These are phyloP conservation scores for Ancistrus triradiatus DNA, from an alignment of 2,113 vertebrate species.

Conservation along the genomic window DNA sequence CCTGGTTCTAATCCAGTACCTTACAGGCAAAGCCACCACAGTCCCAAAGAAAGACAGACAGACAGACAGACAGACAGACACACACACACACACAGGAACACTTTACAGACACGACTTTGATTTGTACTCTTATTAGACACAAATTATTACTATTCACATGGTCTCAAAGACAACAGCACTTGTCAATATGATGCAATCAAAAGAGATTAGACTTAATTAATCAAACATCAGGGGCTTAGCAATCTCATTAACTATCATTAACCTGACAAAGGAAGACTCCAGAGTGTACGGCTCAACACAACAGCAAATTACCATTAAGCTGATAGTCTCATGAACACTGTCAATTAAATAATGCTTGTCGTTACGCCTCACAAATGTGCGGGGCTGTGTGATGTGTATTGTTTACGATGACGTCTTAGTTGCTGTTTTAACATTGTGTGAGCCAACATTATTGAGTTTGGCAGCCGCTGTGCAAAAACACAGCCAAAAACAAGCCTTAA, in stretches of 20 bases:
- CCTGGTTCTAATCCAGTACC: background rate
- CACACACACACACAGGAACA: too few species aligned
- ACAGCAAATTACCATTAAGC: constrained; percentile 28
- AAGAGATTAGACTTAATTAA: constrained; percentile 49
- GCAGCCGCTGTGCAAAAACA: too few species aligned
- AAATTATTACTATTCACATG: too few species aligned
- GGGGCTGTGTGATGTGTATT: too few species aligned
- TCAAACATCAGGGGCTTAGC: constrained; percentile 21
- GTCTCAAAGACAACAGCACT: constrained; percentile 44
- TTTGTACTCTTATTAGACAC: too few species aligned
- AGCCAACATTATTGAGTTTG: too few species aligned
- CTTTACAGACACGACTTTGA: too few species aligned
- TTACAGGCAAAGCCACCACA: background rate
- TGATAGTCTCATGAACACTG: constrained; percentile 34
- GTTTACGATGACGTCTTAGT: too few species aligned
- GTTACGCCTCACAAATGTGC: background rate
- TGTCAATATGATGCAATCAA: constrained; percentile 41
- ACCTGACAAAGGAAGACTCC: constrained; percentile 44
- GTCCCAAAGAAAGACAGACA: background rate
- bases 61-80: background rate
- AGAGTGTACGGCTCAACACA: constrained; percentile 10
- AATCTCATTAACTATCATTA: constrained; percentile 45
- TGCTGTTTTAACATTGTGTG: too few species aligned
- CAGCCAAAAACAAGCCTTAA: too few species aligned
- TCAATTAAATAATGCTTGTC: constrained; percentile 18